A percentile compares a stretch with the other conserved stretches of the same genome.
Evolutionary conservation across 2,113 vertebrate species (phyloP).

Genomic region (Montifringilla adamsi): DNA sequence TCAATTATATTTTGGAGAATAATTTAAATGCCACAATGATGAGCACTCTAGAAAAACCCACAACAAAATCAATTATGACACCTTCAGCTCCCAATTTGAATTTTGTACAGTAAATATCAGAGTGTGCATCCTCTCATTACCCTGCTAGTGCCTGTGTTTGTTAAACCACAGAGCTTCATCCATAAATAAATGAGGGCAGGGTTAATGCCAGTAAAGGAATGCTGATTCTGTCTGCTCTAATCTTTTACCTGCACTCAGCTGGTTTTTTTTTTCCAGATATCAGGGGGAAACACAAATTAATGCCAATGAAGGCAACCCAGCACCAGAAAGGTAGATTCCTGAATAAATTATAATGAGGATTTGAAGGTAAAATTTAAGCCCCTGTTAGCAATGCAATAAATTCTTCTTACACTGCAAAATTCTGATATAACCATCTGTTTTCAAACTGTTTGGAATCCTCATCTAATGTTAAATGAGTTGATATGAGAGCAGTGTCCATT

Average conservation of each 20-base stretch:
- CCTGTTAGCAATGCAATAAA: not conserved
- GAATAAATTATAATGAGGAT: not conserved
- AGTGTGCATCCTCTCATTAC: not conserved
- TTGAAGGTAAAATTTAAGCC: not conserved
- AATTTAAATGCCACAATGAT: not conserved
- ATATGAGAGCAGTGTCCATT: not conserved
- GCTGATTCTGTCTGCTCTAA: not conserved
- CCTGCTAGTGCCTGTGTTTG: not conserved
- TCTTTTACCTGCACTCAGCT: not conserved
- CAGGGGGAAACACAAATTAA: not conserved
- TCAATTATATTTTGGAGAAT: not conserved
- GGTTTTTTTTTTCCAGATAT: not conserved
- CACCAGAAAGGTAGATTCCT: not conserved
- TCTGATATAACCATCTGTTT: not conserved
- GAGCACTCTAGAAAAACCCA: not conserved
- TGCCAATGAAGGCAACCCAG: not conserved
- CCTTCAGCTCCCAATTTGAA: not conserved
- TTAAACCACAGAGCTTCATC: not conserved
- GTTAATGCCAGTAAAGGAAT: not conserved
- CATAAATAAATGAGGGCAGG: not conserved
- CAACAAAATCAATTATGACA: not conserved
- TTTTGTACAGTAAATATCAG: not conserved
- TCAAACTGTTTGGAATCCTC: not conserved
- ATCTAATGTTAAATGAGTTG: not conserved
- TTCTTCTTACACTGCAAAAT: not conserved